Conservation (phyloP, 2,797 vertebrate species). For the Phylloscopus collybita region DNA sequence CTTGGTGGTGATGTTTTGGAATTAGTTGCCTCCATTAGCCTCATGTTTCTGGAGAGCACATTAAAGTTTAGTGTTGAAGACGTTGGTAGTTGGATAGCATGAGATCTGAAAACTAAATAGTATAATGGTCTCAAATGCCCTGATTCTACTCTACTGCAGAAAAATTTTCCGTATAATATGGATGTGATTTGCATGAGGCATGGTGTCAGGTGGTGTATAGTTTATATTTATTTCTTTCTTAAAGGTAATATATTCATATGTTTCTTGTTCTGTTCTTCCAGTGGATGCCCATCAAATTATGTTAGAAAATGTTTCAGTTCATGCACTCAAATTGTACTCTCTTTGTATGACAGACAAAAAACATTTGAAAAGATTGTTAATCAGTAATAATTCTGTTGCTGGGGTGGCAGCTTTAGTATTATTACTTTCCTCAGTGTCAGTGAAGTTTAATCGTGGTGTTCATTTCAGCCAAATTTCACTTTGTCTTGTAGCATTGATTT, state of each 20-base stretch:
- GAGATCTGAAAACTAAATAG: not conserved
- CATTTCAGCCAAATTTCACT: not conserved
- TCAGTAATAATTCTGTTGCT: not conserved
- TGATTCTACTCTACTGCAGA: not conserved
- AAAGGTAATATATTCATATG: not conserved
- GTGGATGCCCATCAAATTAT: not conserved
- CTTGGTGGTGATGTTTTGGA: not conserved
- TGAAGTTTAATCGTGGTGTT: not conserved
- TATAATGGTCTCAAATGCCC: not conserved
- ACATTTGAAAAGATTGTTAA: not conserved
- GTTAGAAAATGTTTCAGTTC: not conserved
- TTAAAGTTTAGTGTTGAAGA: not conserved
- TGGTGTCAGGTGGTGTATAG: not conserved
- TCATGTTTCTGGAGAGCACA: not conserved
- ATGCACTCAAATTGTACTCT: not conserved
- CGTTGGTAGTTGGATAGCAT: not conserved
- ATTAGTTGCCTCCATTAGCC: not conserved
- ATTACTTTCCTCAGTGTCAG: not conserved
- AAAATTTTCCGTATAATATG: not conserved
- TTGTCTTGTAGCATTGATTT: conserved; percentile 86
- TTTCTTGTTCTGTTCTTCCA: not conserved
- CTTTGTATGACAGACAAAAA: not conserved
- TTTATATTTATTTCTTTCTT: not conserved
- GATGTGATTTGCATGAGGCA: not conserved
- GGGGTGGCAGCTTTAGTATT: not conserved